Evolutionary conservation across 2,797 vertebrate genomes (phyloP).

Genomic region (Anguilla megastoma): DNA sequence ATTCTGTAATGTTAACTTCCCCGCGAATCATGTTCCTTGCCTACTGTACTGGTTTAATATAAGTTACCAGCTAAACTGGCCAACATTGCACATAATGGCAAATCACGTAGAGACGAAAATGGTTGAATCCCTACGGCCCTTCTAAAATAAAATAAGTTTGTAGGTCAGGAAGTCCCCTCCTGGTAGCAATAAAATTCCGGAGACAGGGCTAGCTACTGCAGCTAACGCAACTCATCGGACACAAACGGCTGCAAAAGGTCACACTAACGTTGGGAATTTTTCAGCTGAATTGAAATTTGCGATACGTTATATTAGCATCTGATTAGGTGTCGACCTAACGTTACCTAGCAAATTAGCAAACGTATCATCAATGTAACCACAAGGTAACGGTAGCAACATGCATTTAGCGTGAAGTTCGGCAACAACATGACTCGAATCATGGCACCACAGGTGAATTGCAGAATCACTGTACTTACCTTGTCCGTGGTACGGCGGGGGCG

Average conservation of each 20-base stretch:
- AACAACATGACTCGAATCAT: not conserved
- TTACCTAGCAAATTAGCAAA: not conserved
- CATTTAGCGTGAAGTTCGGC: not conserved
- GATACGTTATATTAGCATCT: not conserved
- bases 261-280: not conserved
- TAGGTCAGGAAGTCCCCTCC: not conserved
- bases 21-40: too few species aligned
- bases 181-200: not conserved
- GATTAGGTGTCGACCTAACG: not conserved
- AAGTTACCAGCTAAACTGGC: not conserved
- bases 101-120: not conserved
- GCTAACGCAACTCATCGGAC: too few species aligned
- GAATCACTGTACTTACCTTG: slow-evolving; percentile 60
- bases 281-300: not conserved
- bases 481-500: slow-evolving; percentile 70
- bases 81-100: not conserved
- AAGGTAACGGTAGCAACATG: not conserved
- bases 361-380: not conserved
- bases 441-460: not conserved
- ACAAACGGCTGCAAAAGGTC: not conserved
- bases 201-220: not conserved
- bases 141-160: not conserved
- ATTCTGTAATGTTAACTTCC: too few species aligned
- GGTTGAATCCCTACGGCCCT: not conserved
- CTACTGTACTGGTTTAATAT: not conserved